A percentile compares a stretch with the other conserved stretches of the same genome.
Conservation (phyloP, 2,113 vertebrate genomes). For the Ardeotis arabs region DNA sequence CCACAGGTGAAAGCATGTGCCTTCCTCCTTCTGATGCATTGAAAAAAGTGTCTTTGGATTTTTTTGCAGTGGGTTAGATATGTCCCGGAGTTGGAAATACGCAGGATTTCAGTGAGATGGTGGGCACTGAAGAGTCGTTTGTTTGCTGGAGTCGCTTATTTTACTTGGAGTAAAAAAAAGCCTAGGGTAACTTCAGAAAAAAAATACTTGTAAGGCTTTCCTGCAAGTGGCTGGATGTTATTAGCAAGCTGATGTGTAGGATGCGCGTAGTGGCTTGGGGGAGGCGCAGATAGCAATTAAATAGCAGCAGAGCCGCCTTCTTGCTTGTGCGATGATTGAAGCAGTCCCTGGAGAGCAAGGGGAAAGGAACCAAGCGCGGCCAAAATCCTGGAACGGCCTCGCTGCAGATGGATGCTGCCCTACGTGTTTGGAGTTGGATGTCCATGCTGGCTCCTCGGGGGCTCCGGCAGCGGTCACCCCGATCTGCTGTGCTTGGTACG, state of each 20-base stretch:
- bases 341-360: background rate
- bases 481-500: accelerated
- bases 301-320: background rate
- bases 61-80: background rate
- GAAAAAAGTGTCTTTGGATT: background rate
- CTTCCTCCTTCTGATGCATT: background rate
- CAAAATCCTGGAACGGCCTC: accelerated
- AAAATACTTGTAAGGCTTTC: background rate
- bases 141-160: background rate
- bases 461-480: accelerated
- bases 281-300: background rate
- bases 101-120: background rate
- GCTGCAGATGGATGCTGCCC: background rate
- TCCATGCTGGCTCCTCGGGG: background rate
- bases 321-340: background rate
- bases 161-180: background rate
- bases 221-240: background rate
- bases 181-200: background rate
- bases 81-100: background rate
- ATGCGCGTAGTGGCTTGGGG: background rate
- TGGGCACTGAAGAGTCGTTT: background rate
- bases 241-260: background rate
- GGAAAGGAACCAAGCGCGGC: background rate
- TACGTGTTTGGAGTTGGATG: background rate
- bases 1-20: background rate